Percentiles rank a stretch among this genome's conserved stretches.
These are phyloP conservation scores for Mythimna vitellina DNA, from an alignment of 2,888 invertebrate genomes.

Conservation along the genomic window DNA sequence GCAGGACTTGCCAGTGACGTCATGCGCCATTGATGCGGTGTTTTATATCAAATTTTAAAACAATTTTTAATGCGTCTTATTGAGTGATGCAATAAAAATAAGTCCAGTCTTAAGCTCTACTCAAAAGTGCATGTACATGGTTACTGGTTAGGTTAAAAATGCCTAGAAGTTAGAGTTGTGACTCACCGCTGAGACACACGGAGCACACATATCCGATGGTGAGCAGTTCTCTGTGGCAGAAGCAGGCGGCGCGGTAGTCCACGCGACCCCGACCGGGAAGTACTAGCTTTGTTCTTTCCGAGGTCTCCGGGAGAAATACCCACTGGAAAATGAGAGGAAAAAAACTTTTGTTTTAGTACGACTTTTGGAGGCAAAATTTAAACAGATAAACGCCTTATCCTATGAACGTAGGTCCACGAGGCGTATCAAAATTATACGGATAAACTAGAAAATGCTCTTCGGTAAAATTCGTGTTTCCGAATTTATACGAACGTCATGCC, in stretches of 20 bases:
- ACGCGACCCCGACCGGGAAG: slow-evolving; percentile 97
- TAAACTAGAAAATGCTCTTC: too few relatives aligned
- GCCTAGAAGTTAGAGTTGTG: background rate
- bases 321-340: slow-evolving; percentile 90
- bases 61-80: too few relatives aligned
- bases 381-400: background rate
- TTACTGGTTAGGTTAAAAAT: background rate
- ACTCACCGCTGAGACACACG: slow-evolving; percentile 97
- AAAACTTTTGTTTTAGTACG: background rate
- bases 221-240: slow-evolving; percentile 98
- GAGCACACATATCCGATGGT: slow-evolving; percentile 99
- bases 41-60: too few relatives aligned
- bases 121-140: background rate
- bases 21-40: too few relatives aligned
- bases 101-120: too few relatives aligned
- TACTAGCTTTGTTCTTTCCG: slow-evolving; percentile 95
- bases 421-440: too few relatives aligned
- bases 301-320: slow-evolving; percentile 97
- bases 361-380: background rate
- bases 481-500: too few relatives aligned
- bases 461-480: too few relatives aligned
- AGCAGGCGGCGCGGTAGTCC: slow-evolving; percentile 99
- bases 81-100: too few relatives aligned
- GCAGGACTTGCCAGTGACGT: too few relatives aligned
- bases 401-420: too few relatives aligned